Conservation (phyloP, 35 echinoderm and acorn worm genomes). For the Ophioderma brevispina region DNA sequence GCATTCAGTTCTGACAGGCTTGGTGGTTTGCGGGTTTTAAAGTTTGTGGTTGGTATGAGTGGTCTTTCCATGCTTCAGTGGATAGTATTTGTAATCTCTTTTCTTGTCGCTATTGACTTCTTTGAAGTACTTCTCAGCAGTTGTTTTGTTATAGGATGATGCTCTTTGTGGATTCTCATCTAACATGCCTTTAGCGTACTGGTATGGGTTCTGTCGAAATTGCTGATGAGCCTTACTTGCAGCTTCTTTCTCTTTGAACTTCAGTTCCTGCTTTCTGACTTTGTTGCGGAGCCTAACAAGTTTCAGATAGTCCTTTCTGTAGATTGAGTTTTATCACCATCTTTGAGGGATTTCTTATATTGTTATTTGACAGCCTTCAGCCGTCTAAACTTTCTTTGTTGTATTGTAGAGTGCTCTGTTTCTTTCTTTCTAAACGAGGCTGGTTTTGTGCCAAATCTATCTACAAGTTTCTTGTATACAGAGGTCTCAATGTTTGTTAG, state of each 20-base stretch:
- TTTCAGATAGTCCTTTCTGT: constrained; percentile 19
- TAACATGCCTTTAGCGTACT: too few relatives aligned
- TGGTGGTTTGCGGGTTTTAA: too few relatives aligned
- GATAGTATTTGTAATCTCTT: too few relatives aligned
- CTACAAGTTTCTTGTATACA: neutral
- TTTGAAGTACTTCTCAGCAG: too few relatives aligned
- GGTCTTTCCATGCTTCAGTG: too few relatives aligned
- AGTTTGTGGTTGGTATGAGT: too few relatives aligned
- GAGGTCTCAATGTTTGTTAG: too few relatives aligned
- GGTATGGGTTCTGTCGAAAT: too few relatives aligned
- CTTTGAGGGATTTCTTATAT: constrained; percentile 15
- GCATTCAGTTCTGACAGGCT: too few relatives aligned
- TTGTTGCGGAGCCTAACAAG: constrained; percentile 14
- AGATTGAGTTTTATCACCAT: constrained; percentile 15
- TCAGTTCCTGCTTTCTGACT: constrained; percentile 4
- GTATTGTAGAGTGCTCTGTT: neutral
- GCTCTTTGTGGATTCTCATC: too few relatives aligned
- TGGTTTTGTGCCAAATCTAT: constrained; percentile 1
- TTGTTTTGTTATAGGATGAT: too few relatives aligned
- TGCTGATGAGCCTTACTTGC: constrained; percentile 11
- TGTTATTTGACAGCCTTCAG: constrained; percentile 11
- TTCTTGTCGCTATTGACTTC: too few relatives aligned
- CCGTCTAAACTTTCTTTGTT: constrained; percentile 9
- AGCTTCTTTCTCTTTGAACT: constrained; percentile 7
- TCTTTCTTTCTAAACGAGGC: neutral